phyloP scores from a whole-genome alignment of 2,797 vertebrate genomes.

The Trachurus trachurus region DNA sequence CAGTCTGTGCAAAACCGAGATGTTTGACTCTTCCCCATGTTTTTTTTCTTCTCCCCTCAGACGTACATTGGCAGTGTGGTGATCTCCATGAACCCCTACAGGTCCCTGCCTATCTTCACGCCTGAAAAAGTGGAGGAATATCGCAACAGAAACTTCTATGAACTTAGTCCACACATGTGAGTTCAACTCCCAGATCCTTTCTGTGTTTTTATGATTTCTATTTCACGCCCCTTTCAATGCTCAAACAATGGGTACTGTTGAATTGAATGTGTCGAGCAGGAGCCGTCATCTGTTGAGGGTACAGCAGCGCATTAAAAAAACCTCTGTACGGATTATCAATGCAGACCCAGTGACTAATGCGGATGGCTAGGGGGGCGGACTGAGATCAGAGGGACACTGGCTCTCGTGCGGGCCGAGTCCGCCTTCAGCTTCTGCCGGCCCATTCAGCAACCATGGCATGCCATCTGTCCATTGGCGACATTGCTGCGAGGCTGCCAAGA shows the following conservation, averaged over 20 bases:
- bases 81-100: conserved; percentile 98
- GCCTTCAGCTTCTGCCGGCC: conserved; percentile 60
- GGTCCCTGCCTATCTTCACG: conserved; percentile 93
- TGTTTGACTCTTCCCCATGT: background rate
- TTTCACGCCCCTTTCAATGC: too few relatives aligned
- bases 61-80: conserved; percentile 99
- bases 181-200: conserved; percentile 71
- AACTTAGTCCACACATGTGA: conserved; percentile 99
- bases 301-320: conserved; percentile 15
- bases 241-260: conserved; percentile 11
- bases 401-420: conserved; percentile 44
- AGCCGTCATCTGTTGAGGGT: conserved; percentile 22
- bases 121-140: conserved; percentile 99
- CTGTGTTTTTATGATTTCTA: too few relatives aligned
- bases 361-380: background rate
- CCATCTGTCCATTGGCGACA: conserved; percentile 80
- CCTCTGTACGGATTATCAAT: conserved; percentile 42
- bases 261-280: conserved; percentile 19
- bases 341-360: conserved; percentile 41
- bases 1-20: background rate
- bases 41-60: conserved; percentile 75
- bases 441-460: conserved; percentile 62
- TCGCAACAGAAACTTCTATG: conserved; percentile 99
- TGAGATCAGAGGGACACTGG: conserved; percentile 56
- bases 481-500: conserved; percentile 67